Evolutionary conservation across 2,888 invertebrate genomes (phyloP).

Genomic region (Xestia rhomboidea): DNA sequence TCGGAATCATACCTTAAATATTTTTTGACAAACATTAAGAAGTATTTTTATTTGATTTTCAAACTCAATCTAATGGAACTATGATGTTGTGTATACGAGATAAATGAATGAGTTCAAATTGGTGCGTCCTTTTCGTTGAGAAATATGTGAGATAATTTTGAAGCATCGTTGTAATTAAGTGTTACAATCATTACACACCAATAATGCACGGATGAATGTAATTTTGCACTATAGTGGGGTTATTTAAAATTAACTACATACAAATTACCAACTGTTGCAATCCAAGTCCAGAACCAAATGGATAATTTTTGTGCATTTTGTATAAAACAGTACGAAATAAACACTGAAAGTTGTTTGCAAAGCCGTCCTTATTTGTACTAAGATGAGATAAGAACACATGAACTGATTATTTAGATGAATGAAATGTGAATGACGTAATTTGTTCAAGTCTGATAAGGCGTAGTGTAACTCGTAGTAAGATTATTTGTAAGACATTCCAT

Average conservation of each 20-base stretch:
- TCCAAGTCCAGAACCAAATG: not conserved
- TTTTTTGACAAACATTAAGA: not conserved
- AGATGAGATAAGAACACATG: conserved; percentile 43
- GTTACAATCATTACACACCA: conserved; percentile 19
- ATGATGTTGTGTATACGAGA: conserved; percentile 32
- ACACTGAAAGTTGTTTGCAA: conserved; percentile 10
- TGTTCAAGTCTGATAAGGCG: not conserved
- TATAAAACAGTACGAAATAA: conserved; percentile 31
- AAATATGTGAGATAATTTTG: conserved; percentile 41
- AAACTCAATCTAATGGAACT: conserved; percentile 27
- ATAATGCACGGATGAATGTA: not conserved
- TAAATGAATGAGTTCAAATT: conserved; percentile 46
- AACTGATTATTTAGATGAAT: conserved; percentile 33
- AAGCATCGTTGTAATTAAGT: conserved; percentile 16
- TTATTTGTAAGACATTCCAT: conserved; percentile 5
- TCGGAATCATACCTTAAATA: conserved; percentile 22
- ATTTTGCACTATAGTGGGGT: not conserved
- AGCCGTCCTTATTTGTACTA: conserved; percentile 49
- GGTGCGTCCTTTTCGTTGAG: conserved; percentile 38
- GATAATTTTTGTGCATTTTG: conserved; percentile 4
- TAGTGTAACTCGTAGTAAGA: not conserved
- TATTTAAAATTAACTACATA: not conserved
- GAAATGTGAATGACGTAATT: conserved; percentile 29
- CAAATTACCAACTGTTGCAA: no score
- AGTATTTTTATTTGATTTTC: not conserved